A percentile compares a stretch with the other conserved stretches of the same genome.
Evolutionary conservation across 2,888 invertebrate species (phyloP).

Genomic region (Drosophila eohydei): DNA sequence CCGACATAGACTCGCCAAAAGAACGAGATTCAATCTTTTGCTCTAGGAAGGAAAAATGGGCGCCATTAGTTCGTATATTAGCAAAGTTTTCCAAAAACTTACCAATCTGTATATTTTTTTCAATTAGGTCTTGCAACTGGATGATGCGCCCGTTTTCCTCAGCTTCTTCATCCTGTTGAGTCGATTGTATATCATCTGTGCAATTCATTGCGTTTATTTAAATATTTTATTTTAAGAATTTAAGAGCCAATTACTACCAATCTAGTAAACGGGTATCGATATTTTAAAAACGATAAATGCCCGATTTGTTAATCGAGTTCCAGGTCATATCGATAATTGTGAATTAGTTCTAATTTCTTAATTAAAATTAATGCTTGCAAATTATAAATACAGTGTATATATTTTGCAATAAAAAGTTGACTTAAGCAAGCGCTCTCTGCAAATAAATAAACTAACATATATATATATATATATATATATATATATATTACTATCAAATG

Average conservation of each 20-base stretch:
- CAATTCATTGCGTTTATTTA: constrained; percentile 13
- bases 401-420: neutral
- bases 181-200: constrained; percentile 11
- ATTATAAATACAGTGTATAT: neutral
- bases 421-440: neutral
- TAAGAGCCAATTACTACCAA: constrained; percentile 5
- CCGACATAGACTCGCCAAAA: constrained; percentile 53
- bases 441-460: neutral
- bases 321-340: neutral
- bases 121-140: constrained; percentile 43
- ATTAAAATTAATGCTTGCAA: neutral
- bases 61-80: neutral
- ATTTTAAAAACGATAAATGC: neutral
- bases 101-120: constrained; percentile 48
- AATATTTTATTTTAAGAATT: neutral
- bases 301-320: neutral
- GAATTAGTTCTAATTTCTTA: neutral
- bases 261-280: constrained; percentile 5
- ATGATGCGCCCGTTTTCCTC: constrained; percentile 38
- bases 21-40: constrained; percentile 51
- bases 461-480: neutral
- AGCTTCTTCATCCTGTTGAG: neutral
- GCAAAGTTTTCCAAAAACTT: neutral
- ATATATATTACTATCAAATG: constrained; percentile 12
- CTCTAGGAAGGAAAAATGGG: constrained; percentile 34